A percentile compares a stretch with the other conserved stretches of the same genome.
These are phyloP conservation scores for Orchestia grillus DNA, from an alignment of 1,140 invertebrate genomes.

Conservation along the genomic window DNA sequence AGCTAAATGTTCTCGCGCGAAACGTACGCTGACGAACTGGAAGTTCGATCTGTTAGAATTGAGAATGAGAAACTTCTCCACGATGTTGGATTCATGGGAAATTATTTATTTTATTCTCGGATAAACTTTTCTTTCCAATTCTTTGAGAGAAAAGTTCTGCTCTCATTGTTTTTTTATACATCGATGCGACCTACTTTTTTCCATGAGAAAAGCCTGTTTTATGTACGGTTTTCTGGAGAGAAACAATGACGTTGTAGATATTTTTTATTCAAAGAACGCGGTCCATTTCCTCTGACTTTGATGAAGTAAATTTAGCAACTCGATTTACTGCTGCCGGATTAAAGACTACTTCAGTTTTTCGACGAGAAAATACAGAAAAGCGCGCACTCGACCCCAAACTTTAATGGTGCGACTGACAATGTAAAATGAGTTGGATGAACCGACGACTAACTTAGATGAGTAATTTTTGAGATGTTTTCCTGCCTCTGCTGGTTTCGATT, in stretches of 20 bases:
- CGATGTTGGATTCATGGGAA: not conserved
- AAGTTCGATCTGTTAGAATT: not conserved
- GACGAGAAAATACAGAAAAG: not conserved
- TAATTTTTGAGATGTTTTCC: not conserved
- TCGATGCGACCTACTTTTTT: not conserved
- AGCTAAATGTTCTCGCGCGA: not conserved
- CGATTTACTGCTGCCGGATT: not conserved
- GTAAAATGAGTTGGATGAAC: not conserved
- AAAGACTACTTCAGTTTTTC: not conserved
- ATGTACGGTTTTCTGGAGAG: not conserved
- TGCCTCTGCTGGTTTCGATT: too few relatives aligned
- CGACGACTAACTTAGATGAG: not conserved
- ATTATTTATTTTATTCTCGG: not conserved
- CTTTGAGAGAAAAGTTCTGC: not conserved
- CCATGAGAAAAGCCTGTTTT: not conserved
- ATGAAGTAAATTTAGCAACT: not conserved
- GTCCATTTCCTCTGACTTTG: not conserved
- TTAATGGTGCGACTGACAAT: not conserved
- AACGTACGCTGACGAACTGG: not conserved
- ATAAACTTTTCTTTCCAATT: not conserved
- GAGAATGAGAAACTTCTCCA: not conserved
- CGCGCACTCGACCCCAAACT: not conserved
- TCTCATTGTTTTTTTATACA: not conserved
- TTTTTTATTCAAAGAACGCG: not conserved
- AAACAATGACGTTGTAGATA: not conserved